Evolutionary conservation across 2,797 vertebrate species (phyloP), one percentile per base, ranked within the genome.

Genomic region (Leptoclinus maculatus): DNA sequence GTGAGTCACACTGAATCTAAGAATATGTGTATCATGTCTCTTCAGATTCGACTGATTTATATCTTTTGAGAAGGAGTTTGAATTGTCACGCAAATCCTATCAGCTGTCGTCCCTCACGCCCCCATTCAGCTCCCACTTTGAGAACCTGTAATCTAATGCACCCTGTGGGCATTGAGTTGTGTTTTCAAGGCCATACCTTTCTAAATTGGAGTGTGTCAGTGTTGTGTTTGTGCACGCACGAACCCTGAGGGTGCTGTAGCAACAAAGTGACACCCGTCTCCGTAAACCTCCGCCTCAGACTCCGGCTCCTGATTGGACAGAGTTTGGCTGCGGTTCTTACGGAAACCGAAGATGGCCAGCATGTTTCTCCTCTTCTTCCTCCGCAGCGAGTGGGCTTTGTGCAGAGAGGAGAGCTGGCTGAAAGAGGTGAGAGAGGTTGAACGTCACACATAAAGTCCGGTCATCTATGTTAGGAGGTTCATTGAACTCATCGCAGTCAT

Each of bases 311-410:
- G 92, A 80, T 78, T 92, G 78, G 93, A 87, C 71, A 83, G 49
- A 7, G 90, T 86, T 11, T 94, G 93, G 86, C 82, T 93, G 85
- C 94, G 93, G 86, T 94, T 94, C 80, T 90, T 94, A 39, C 94
- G 94, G 84, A 95, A 95, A 38, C 93, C 85, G n/a, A 95, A 95
- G 82, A 95, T 95, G 74, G 95, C 91, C 54, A 95, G 87, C 92
- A 95, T 93, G 85, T 94, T 94, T 54, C 91, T 92, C 76, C 93
- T 89, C 84, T 95, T 95, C 91, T 95, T 95, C 84, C 94, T 92
- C 82, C 94, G 89, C 82, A 95, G 93, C 11, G 94, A 94, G 86
- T 95, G 94, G 21, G 93, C 93, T 89, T 95, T 94, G 89, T 95
- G 94, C 78, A 94, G 87, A 21, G 91, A 94, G 16, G 94, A 95